phyloP scores from a whole-genome alignment of 2,113 vertebrate genomes.

The Megaleporinus macrocephalus region DNA sequence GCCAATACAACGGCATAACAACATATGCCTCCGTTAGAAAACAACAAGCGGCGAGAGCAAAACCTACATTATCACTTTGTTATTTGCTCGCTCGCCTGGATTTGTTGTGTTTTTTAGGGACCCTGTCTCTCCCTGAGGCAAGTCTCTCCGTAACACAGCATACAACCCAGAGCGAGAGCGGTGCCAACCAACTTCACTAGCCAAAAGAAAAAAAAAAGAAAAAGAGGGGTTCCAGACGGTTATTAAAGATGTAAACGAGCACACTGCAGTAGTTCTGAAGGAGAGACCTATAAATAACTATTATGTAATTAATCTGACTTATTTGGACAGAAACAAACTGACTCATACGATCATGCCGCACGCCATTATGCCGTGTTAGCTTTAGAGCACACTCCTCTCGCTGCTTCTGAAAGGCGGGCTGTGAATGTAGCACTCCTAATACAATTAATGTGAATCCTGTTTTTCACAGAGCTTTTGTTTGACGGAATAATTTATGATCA shows the following conservation, averaged over 20 bases:
- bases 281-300: conserved; percentile 56
- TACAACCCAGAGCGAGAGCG: conserved; percentile 45
- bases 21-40: not conserved
- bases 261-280: conserved; percentile 51
- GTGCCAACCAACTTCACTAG: conserved; percentile 38
- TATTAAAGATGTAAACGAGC: conserved; percentile 65
- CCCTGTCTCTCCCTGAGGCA: not conserved
- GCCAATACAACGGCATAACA: not conserved
- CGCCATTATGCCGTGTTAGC: conserved; percentile 51
- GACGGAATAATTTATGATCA: conserved; percentile 27
- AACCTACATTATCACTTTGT: not conserved
- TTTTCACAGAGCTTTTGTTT: conserved; percentile 8
- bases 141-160: not conserved
- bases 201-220: conserved; percentile 5
- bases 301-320: conserved; percentile 62
- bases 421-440: not conserved
- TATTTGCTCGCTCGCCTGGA: not conserved
- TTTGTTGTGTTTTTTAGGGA: not conserved
- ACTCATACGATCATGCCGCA: conserved; percentile 49
- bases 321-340: conserved; percentile 59
- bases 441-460: not conserved
- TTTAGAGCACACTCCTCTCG: conserved; percentile 1
- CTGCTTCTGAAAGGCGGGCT: not conserved
- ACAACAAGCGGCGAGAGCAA: not conserved
- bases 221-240: conserved; percentile 60